phyloP scores from a whole-genome alignment of 2,113 vertebrate genomes.

The Parus major region DNA sequence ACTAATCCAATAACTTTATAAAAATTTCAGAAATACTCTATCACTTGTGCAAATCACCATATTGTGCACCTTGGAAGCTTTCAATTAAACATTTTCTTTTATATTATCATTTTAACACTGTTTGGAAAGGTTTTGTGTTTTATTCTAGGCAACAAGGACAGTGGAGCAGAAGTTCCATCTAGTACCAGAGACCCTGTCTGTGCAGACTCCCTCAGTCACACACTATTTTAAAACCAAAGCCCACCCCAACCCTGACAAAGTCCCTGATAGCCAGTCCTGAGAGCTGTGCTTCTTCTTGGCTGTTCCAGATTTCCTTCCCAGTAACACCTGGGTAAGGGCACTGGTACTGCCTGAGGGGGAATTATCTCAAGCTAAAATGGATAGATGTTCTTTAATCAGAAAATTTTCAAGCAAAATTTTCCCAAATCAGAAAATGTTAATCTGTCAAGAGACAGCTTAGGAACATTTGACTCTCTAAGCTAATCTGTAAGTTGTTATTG shows the following conservation, averaged over 20 bases:
- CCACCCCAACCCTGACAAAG: not conserved
- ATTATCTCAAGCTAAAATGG: not conserved
- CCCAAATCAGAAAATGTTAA: too few species aligned
- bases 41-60: fast-evolving
- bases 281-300: not conserved
- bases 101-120: not conserved
- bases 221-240: not conserved
- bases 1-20: not conserved
- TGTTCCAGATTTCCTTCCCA: not conserved
- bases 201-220: not conserved
- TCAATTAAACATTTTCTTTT: not conserved
- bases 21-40: not conserved
- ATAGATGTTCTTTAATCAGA: not conserved
- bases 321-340: not conserved
- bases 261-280: not conserved
- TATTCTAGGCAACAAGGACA: not conserved
- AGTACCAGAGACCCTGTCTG: not conserved
- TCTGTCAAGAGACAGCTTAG: not conserved
- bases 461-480: not conserved
- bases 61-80: not conserved
- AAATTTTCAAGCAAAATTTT: not conserved
- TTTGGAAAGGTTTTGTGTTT: not conserved
- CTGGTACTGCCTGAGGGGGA: not conserved
- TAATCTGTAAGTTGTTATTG: not conserved
- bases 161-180: not conserved